Percentiles rank a stretch among this genome's conserved stretches.
Conservation (phyloP, 2,888 invertebrate genomes). For the Cylindroiulus punctatus region DNA sequence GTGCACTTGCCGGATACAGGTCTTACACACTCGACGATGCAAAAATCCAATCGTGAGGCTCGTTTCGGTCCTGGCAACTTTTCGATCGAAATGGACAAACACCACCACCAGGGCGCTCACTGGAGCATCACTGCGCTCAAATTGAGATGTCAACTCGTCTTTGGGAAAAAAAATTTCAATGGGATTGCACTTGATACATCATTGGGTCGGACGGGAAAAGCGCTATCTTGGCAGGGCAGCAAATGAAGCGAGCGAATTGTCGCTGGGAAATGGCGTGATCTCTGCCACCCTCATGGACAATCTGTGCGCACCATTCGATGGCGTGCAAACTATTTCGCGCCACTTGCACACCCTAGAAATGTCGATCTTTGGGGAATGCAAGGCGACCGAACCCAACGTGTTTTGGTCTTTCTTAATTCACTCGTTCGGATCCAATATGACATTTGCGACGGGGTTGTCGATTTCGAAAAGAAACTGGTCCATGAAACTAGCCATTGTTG, state of each 20-base stretch:
- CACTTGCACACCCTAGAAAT: slow-evolving; percentile 8
- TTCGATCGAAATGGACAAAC: slow-evolving; percentile 14
- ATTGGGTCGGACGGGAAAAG: slow-evolving; percentile 30
- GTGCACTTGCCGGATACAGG: not conserved
- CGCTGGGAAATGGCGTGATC: slow-evolving; percentile 1
- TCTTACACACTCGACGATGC: not conserved
- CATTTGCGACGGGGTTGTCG: not conserved
- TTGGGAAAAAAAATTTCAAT: slow-evolving; percentile 33
- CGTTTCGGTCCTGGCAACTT: not conserved
- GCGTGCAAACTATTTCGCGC: slow-evolving; percentile 46
- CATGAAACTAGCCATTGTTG: not conserved
- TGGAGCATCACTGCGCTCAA: slow-evolving; percentile 49
- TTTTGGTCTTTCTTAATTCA: not conserved
- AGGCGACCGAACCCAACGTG: not conserved
- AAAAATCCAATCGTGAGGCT: not conserved
- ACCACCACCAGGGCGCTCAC: not conserved
- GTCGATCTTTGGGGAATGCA: slow-evolving; percentile 44
- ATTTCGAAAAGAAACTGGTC: not conserved
- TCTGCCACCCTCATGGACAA: not conserved
- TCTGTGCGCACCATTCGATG: slow-evolving; percentile 30
- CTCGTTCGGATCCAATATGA: slow-evolving; percentile 16
- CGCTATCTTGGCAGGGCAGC: slow-evolving; percentile 6
- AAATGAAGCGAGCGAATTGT: slow-evolving; percentile 41
- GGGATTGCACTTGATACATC: slow-evolving; percentile 42
- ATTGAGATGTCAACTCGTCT: slow-evolving; percentile 54